These are phyloP conservation scores for Oryzias melastigma DNA, from an alignment of 2,113 vertebrate genomes.

Conservation along the genomic window DNA sequence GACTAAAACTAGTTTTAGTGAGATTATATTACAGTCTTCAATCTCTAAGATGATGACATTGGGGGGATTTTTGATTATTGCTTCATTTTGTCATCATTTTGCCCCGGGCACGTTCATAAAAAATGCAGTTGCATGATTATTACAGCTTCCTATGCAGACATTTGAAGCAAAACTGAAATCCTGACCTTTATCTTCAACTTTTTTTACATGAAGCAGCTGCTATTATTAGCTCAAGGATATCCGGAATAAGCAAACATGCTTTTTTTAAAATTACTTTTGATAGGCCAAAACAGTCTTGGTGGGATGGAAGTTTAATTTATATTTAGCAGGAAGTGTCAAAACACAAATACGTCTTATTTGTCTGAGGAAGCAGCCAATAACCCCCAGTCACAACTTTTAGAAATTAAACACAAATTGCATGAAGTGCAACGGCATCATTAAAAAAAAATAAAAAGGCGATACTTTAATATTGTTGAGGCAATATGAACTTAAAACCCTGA, in stretches of 20 bases:
- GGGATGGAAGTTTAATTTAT: background rate
- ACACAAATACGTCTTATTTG: no score
- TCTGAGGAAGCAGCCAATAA: background rate
- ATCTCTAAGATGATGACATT: no score
- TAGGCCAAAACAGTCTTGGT: background rate
- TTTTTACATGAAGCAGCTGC: no score
- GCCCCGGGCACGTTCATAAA: no score
- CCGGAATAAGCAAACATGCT: no score
- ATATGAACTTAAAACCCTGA: constrained; percentile 10
- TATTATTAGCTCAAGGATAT: no score
- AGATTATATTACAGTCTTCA: background rate
- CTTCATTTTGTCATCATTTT: no score
- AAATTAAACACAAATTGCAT: constrained; percentile 8
- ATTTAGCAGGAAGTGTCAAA: background rate
- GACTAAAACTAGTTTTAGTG: background rate
- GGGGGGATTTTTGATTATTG: no score
- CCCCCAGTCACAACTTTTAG: constrained; percentile 5
- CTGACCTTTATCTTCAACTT: no score
- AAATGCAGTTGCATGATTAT: no score
- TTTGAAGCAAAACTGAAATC: no score
- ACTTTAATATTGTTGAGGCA: constrained; percentile 3
- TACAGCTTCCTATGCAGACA: no score
- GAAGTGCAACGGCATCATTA: constrained; percentile 3
- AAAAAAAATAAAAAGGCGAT: background rate
- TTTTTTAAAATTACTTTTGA: background rate